Base-by-base conservation (phyloP, 2,797 vertebrate genomes). In the Takifugu ocellatus region DNA sequence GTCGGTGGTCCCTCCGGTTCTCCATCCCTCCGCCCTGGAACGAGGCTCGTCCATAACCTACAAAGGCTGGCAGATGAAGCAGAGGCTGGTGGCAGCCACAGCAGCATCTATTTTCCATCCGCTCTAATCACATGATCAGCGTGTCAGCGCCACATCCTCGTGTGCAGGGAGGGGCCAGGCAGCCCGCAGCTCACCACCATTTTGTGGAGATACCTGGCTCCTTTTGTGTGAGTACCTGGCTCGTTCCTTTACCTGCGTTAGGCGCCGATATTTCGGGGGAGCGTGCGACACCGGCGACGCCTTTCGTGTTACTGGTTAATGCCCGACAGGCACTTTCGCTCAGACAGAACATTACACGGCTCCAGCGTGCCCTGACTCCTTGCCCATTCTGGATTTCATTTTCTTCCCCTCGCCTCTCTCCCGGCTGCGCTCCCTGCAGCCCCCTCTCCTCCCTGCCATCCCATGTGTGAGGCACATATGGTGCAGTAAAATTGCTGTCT, bases 401-500 rank as follows among this genome's bases (percentile, higher is more conserved):
- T 84, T 85, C 75, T 67, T 77, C 68, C 67, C 60, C 75, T 90
- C 88, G 88, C 82, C 90, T 76, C 84, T 91, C 90, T 88, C 90
- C 93, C 93, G 91, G 92, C 93, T 91, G 85, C 88, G 90, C 93
- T 94, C 92, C 93, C 92, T 92, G 92, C 93, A 93, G 93, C 94
- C 92, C 94, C 92, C 92, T 92, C 90, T 91, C 93, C 91, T 89
- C 91, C 90, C 87, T 86, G 90, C 92, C 93, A 91, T 93, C 92
- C 92, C 90, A 92, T 91, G 92, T 93, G 94, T 91, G 93, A 96
- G 94, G 92, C 94, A 88, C 96, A 97, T 96, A 97, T 94, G 95
- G 96, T 90, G 94, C 91, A 84, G 91, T 89, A 93, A 98, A 98
- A 98, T 98, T 97, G 94, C 94, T 94, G 95, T 96, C 94, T 93